Conservation (phyloP, 2,113 vertebrate species). For the Engraulis encrasicolus region DNA sequence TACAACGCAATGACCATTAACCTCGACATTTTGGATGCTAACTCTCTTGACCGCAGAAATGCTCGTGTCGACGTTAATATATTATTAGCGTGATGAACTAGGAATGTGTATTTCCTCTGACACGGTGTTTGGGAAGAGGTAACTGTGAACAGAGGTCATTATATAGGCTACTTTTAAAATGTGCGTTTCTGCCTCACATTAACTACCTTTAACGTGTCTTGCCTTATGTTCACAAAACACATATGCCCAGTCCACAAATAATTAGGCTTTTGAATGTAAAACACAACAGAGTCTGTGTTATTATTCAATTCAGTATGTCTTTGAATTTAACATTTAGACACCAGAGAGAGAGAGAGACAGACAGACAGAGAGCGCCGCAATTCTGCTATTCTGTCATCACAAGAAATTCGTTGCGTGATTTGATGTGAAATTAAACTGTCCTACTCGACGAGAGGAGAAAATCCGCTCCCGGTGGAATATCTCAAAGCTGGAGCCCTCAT, state of each 20-base stretch:
- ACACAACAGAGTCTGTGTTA: neutral
- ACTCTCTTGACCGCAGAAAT: neutral
- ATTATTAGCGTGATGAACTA: neutral
- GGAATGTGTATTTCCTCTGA: neutral
- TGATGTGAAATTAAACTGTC: slow-evolving; percentile 63
- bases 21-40: neutral
- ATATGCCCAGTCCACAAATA: neutral
- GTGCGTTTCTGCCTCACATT: neutral
- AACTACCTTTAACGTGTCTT: neutral
- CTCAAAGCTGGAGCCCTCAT: slow-evolving; percentile 53
- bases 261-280: neutral
- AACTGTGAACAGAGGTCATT: neutral
- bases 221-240: neutral
- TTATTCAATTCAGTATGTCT: neutral
- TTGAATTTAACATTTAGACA: neutral
- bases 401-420: slow-evolving; percentile 47
- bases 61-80: neutral
- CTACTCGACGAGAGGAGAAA: slow-evolving; percentile 41
- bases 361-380: neutral
- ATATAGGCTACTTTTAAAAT: neutral
- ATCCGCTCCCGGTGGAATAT: slow-evolving; percentile 44
- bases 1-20: neutral
- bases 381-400: neutral
- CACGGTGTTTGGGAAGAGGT: neutral
- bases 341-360: neutral